Evolutionary conservation across 2,113 vertebrate genomes (phyloP).

Genomic region (Periophthalmodon schlosseri): DNA sequence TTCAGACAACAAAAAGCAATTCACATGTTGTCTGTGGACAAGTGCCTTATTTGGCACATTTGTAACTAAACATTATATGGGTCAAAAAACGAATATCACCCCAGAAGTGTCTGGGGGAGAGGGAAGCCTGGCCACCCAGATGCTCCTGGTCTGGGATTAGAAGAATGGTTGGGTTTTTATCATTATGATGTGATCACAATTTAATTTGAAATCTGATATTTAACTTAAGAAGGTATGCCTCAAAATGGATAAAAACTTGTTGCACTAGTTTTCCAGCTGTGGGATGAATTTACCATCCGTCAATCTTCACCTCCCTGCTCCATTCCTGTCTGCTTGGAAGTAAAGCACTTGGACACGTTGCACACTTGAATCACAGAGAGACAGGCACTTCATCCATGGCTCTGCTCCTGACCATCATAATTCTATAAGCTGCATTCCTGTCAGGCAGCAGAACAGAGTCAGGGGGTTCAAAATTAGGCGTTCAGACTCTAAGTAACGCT

Average conservation of each 20-base stretch:
- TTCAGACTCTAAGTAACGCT: slow-evolving; percentile 53
- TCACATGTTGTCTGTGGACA: too few relatives aligned
- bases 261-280: slow-evolving; percentile 2
- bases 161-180: too few relatives aligned
- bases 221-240: not conserved
- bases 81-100: too few relatives aligned
- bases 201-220: not conserved
- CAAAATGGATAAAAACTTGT: not conserved
- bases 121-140: too few relatives aligned
- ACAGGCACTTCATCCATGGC: slow-evolving; percentile 63
- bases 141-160: too few relatives aligned
- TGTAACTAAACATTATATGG: too few relatives aligned
- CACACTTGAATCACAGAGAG: slow-evolving; percentile 57
- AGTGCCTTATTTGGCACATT: too few relatives aligned
- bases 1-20: too few relatives aligned
- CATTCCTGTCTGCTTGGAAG: slow-evolving; percentile 52
- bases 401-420: slow-evolving; percentile 60
- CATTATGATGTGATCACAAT: too few relatives aligned
- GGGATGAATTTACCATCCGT: not conserved
- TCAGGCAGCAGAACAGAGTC: slow-evolving; percentile 15
- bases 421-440: slow-evolving; percentile 64
- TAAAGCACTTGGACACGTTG: slow-evolving; percentile 72
- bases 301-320: slow-evolving; percentile 5
- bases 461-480: slow-evolving; percentile 34
- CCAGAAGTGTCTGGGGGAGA: too few relatives aligned